These are phyloP conservation scores for Phataginus tetradactyla DNA, from an alignment of 2,797 vertebrate genomes.

Conservation along the genomic window DNA sequence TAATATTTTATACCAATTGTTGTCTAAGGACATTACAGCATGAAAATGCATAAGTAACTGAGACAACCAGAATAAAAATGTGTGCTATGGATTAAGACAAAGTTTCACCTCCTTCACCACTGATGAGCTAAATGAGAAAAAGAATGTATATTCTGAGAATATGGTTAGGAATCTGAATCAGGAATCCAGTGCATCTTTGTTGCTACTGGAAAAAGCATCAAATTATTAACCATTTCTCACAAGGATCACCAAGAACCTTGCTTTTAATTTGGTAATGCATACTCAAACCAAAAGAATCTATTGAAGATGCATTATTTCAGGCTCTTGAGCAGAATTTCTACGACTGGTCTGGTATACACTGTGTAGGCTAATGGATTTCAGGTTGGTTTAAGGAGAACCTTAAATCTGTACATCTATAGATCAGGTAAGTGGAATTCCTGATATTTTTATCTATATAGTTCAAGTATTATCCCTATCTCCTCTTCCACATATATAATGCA, in stretches of 20 bases:
- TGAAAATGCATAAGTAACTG: background rate
- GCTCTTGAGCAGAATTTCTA: background rate
- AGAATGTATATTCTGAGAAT: background rate
- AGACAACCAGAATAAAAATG: background rate
- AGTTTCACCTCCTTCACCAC: background rate
- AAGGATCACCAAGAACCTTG: background rate
- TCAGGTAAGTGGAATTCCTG: background rate
- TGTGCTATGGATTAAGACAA: background rate
- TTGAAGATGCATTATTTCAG: background rate
- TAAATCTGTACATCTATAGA: background rate
- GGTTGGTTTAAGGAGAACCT: background rate
- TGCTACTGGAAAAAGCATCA: too few relatives aligned
- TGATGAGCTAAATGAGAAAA: background rate
- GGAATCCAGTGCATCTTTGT: background rate
- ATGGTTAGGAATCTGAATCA: background rate
- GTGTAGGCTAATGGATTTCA: background rate
- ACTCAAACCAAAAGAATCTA: background rate
- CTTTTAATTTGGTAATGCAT: background rate
- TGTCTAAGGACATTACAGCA: background rate
- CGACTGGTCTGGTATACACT: fast-evolving
- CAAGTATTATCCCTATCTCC: fast-evolving
- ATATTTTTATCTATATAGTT: background rate
- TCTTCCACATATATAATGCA: background rate
- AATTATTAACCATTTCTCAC: background rate
- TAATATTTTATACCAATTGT: slow-evolving; percentile 74